phyloP scores from a whole-genome alignment of 1,140 invertebrate genomes.

The Platyscapa corneri region DNA sequence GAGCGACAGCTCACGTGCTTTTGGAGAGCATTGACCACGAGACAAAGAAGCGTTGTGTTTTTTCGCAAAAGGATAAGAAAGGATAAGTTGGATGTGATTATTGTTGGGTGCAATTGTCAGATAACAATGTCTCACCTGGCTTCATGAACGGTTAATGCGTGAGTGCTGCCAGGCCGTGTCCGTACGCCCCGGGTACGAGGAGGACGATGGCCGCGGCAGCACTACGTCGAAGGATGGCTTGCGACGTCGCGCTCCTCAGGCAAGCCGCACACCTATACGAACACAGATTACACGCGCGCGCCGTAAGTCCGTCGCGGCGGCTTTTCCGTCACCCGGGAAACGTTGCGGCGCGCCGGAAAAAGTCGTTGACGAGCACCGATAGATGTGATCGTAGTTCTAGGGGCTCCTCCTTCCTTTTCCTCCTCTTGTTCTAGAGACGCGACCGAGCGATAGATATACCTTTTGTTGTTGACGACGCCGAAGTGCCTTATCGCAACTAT shows the following conservation, averaged over 20 bases:
- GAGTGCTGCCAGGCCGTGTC: neutral
- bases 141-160: constrained; percentile 66
- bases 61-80: neutral
- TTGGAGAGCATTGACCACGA: too few relatives aligned
- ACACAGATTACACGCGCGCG: constrained; percentile 31
- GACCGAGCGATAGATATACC: neutral
- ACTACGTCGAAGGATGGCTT: neutral
- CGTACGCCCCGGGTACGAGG: neutral
- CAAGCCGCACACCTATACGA: neutral
- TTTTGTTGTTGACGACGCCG: constrained; percentile 35
- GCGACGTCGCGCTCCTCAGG: neutral
- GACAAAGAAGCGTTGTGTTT: too few relatives aligned
- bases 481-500: neutral
- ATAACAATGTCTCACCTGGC: constrained; percentile 65
- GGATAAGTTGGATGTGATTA: neutral
- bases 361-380: constrained; percentile 18
- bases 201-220: neutral
- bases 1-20: too few relatives aligned
- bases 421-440: neutral
- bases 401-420: neutral
- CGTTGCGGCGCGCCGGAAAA: constrained; percentile 57
- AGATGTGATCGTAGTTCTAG: too few relatives aligned
- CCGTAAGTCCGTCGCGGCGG: constrained; percentile 35
- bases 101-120: too few relatives aligned
- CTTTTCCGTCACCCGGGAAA: constrained; percentile 65